Conservation (phyloP, 2,113 vertebrate genomes). For the Halcyon malimbica region DNA sequence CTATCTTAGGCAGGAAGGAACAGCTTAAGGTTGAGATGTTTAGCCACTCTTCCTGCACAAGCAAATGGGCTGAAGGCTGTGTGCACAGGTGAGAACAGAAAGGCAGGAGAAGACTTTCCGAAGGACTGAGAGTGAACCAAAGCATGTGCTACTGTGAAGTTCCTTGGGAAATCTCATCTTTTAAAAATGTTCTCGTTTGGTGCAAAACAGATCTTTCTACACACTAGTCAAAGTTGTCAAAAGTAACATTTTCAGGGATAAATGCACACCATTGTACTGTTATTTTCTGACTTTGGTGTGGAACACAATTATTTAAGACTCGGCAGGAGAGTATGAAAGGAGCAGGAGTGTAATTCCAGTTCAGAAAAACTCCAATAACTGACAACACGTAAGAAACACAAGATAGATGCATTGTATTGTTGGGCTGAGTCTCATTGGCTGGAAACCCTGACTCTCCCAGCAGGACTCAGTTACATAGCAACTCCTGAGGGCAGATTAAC, state of each 20-base stretch:
- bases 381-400: conserved; percentile 34
- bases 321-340: conserved; percentile 20
- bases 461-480: conserved; percentile 54
- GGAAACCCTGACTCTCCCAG: conserved; percentile 34
- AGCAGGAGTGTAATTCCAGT: conserved; percentile 50
- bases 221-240: not conserved
- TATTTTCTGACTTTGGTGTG: conserved; percentile 17
- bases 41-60: not conserved
- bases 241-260: not conserved
- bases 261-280: not conserved
- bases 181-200: not conserved
- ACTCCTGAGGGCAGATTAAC: conserved; percentile 54
- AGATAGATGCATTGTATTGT: conserved; percentile 57
- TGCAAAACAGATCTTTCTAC: not conserved
- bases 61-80: not conserved
- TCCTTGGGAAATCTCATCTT: not conserved
- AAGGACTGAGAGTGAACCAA: not conserved
- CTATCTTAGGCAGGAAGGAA: conserved; percentile 57
- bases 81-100: not conserved
- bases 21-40: not conserved
- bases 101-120: not conserved
- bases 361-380: conserved; percentile 56
- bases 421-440: conserved; percentile 11
- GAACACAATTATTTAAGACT: conserved; percentile 55
- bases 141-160: not conserved